Evolutionary conservation across 2,113 vertebrate genomes (phyloP).

Genomic region (Todiramphus chloris): DNA sequence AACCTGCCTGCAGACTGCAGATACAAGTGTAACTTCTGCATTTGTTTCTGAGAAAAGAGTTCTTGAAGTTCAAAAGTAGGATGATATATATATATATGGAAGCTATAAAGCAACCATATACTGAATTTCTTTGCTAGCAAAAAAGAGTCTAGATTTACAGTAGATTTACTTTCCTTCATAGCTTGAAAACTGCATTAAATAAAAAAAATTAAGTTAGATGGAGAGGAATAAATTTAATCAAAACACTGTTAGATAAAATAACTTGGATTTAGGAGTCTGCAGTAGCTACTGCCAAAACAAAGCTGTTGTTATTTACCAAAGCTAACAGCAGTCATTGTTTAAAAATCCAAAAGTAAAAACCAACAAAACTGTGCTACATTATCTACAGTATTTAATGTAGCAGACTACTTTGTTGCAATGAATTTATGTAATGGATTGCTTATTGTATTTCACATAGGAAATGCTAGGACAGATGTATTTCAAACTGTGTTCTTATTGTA

Average conservation of each 20-base stretch:
- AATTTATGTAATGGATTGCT: not conserved
- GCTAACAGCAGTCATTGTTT: not conserved
- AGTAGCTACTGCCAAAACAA: conserved; percentile 69
- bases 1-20: not conserved
- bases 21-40: conserved; percentile 1
- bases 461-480: not conserved
- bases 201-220: conserved; percentile 74
- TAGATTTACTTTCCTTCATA: conserved; percentile 71
- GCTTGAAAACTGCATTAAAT: conserved; percentile 73
- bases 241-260: conserved; percentile 73
- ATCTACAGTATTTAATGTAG: not conserved
- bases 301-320: conserved; percentile 54
- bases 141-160: conserved; percentile 50
- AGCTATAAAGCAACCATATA: conserved; percentile 59
- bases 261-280: conserved; percentile 68
- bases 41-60: conserved; percentile 20
- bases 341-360: conserved; percentile 21
- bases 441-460: not conserved
- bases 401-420: not conserved
- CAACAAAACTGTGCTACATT: not conserved
- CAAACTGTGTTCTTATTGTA: not conserved
- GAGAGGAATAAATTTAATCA: conserved; percentile 75
- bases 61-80: conserved; percentile 20
- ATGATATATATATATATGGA: conserved; percentile 43
- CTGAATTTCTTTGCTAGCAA: conserved; percentile 54